Conservation (phyloP, 2,888 invertebrate genomes). For the Teinopalpus imperialis region DNA sequence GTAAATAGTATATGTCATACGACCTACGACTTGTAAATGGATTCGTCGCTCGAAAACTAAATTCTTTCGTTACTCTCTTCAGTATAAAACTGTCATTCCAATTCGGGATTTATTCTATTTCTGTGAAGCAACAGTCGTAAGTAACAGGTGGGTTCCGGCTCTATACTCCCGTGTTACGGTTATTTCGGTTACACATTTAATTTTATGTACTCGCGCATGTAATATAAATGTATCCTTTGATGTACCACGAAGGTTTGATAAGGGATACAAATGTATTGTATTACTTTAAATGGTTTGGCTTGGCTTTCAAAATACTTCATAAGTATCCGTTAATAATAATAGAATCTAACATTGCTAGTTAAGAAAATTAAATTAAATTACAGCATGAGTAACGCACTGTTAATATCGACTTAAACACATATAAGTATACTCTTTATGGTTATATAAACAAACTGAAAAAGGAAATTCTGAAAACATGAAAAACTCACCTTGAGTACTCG, state of each 20-base stretch:
- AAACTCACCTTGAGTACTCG: slow-evolving; percentile 63
- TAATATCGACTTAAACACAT: background rate
- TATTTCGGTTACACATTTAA: slow-evolving; percentile 49
- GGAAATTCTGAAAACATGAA: slow-evolving; percentile 28
- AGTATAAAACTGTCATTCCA: slow-evolving; percentile 63
- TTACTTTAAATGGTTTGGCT: slow-evolving; percentile 37
- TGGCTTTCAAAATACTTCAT: too few relatives aligned
- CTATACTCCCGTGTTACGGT: slow-evolving; percentile 40
- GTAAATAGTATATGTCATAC: background rate
- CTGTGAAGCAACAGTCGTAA: slow-evolving; percentile 52
- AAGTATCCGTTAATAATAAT: slow-evolving; percentile 5
- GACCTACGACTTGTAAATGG: slow-evolving; percentile 3
- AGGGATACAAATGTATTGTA: slow-evolving; percentile 37
- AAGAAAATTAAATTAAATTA: too few relatives aligned
- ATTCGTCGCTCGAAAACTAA: background rate
- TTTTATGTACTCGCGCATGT: slow-evolving; percentile 40
- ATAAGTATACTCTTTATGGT: too few relatives aligned
- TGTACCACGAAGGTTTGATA: slow-evolving; percentile 59
- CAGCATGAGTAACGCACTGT: background rate
- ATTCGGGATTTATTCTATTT: slow-evolving; percentile 57
- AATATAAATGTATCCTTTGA: slow-evolving; percentile 61
- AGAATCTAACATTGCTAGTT: too few relatives aligned
- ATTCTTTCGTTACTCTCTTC: slow-evolving; percentile 26
- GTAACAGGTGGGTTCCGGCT: slow-evolving; percentile 61
- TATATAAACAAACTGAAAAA: background rate